Conservation (phyloP, 1,140 invertebrate genomes). For the Drosophila lini region DNA sequence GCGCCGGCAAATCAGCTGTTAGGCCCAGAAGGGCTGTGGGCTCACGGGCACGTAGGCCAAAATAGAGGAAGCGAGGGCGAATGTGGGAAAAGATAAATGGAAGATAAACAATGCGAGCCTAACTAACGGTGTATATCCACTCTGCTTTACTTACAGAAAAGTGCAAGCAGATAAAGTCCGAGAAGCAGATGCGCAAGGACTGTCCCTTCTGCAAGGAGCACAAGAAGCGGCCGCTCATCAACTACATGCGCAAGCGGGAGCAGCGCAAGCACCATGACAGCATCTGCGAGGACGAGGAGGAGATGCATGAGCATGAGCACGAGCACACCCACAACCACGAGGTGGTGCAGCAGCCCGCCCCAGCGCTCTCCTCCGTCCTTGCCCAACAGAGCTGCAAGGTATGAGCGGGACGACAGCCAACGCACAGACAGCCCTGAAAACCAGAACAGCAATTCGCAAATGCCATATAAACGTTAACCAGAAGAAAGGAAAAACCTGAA, state of each 20-base stretch:
- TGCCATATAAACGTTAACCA: slow-evolving; percentile 65
- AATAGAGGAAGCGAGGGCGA: slow-evolving; percentile 1
- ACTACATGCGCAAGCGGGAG: slow-evolving; percentile 86
- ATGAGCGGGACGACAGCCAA: slow-evolving; percentile 25
- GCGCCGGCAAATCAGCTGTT: slow-evolving; percentile 48
- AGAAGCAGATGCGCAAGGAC: slow-evolving; percentile 83
- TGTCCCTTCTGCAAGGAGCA: slow-evolving; percentile 87
- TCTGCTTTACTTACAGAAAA: slow-evolving; percentile 74
- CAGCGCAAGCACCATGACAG: slow-evolving; percentile 85
- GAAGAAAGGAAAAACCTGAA: slow-evolving; percentile 39
- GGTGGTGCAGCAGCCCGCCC: slow-evolving; percentile 41
- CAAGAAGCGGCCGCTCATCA: slow-evolving; percentile 85
- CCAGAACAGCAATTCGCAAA: slow-evolving; percentile 57
- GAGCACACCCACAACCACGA: slow-evolving; percentile 44
- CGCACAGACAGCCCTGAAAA: slow-evolving; percentile 31
- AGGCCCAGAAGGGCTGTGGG: slow-evolving; percentile 19
- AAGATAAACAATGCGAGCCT: neutral
- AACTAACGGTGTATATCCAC: slow-evolving; percentile 32
- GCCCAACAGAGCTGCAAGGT: slow-evolving; percentile 74
- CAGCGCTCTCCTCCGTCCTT: slow-evolving; percentile 49
- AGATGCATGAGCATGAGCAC: slow-evolving; percentile 67
- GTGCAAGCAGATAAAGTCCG: slow-evolving; percentile 68
- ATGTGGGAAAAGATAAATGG: neutral
- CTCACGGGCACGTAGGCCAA: slow-evolving; percentile 56
- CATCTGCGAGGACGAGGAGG: slow-evolving; percentile 86